Evolutionary conservation across 2,797 vertebrate genomes (phyloP).

Genomic region (Melanotaenia maccullochi): DNA sequence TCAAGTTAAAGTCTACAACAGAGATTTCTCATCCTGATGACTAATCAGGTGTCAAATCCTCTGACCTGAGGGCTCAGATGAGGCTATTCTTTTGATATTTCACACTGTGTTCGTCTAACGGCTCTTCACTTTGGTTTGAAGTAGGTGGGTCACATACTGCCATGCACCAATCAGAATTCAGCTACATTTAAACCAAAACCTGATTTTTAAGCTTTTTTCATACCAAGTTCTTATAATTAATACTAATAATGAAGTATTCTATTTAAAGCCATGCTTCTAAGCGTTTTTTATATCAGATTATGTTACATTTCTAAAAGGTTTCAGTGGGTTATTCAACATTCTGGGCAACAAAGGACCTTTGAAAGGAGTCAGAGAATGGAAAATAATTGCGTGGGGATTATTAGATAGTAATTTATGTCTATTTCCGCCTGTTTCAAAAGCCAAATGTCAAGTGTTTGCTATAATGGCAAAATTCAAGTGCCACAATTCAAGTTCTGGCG

Average conservation of each 20-base stretch:
- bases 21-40: background rate
- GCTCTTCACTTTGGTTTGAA: constrained; percentile 1
- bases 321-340: background rate
- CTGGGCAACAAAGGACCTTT: background rate
- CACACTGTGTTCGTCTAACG: background rate
- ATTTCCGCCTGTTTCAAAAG: constrained; percentile 24
- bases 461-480: constrained; percentile 6
- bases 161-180: constrained; percentile 17
- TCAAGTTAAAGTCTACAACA: constrained; percentile 9
- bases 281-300: background rate
- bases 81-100: background rate
- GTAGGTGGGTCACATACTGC: background rate
- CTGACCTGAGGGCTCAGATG: background rate
- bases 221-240: background rate
- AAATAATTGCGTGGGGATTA: constrained; percentile 10
- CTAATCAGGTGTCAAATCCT: background rate
- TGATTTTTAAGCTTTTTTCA: background rate
- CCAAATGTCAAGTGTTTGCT: constrained; percentile 37
- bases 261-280: background rate
- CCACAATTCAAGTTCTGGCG: constrained; percentile 10
- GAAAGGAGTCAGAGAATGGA: constrained; percentile 4
- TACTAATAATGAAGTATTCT: no score
- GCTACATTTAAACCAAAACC: constrained; percentile 25
- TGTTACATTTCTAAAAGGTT: background rate
- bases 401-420: constrained; percentile 17